Conservation (phyloP, 2,888 invertebrate genomes). For the Coelinius sp. region DNA sequence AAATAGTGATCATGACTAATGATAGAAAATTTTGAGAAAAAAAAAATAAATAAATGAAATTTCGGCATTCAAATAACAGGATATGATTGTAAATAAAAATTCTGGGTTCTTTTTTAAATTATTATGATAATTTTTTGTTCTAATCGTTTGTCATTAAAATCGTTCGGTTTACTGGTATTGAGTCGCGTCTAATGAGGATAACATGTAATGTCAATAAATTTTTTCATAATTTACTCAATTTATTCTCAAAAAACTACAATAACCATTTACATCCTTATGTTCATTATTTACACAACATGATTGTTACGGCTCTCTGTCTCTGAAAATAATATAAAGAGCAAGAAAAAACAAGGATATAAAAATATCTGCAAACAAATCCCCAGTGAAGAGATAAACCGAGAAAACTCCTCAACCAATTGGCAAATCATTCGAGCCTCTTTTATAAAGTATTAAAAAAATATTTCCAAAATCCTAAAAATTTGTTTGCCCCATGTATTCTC, state of each 20-base stretch:
- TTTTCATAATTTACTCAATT: conserved; percentile 11
- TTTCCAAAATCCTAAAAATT: no score
- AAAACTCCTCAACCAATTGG: no score
- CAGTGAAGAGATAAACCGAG: no score
- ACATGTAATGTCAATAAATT: conserved; percentile 9
- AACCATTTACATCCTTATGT: neutral
- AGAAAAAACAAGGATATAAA: no score
- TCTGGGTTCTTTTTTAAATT: neutral
- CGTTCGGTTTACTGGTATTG: neutral
- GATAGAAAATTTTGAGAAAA: neutral
- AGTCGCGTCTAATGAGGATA: neutral
- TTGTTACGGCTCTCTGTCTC: no score
- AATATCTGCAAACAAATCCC: neutral
- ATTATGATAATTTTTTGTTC: neutral
- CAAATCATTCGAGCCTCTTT: no score
- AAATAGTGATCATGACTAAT: neutral
- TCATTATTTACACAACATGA: neutral
- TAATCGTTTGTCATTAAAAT: neutral
- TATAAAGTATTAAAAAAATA: no score
- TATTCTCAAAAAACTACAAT: neutral
- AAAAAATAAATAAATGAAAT: neutral
- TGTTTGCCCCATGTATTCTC: neutral
- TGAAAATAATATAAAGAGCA: neutral
- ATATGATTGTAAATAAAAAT: conserved; percentile 6
- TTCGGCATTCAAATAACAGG: neutral